phyloP scores from a whole-genome alignment of 92 coral and sea anemone species.

The Palythoa heliodiscus region DNA sequence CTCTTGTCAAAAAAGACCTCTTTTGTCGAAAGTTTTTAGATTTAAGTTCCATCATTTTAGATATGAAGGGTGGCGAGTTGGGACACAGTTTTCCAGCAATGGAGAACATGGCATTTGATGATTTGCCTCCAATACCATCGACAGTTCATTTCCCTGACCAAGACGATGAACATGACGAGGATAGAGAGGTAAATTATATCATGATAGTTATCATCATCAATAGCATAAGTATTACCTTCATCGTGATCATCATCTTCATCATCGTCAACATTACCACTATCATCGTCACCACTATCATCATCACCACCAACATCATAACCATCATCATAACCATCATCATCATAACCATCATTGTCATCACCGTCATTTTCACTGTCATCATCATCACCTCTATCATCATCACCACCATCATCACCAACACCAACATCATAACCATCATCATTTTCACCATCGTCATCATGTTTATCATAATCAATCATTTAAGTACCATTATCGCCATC shows the following conservation, averaged over 20 bases:
- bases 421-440: not conserved
- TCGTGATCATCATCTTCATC: not conserved
- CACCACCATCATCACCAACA: not conserved
- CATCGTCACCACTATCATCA: not conserved
- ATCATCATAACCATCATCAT: not conserved
- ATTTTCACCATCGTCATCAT: not conserved
- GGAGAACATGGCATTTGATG: conserved; percentile 75
- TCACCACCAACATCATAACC: not conserved
- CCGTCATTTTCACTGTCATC: not conserved
- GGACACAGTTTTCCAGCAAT: conserved; percentile 70
- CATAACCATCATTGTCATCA: not conserved
- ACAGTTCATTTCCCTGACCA: conserved; percentile 75
- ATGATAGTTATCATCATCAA: not conserved
- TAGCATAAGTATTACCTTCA: not conserved
- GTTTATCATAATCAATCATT: no score
- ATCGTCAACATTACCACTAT: not conserved
- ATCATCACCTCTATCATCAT: not conserved
- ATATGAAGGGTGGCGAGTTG: conserved; percentile 65
- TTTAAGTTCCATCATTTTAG: conserved; percentile 34
- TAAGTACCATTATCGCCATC: no score
- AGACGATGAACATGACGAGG: conserved; percentile 30
- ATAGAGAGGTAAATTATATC: conserved; percentile 19
- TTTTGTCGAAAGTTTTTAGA: not conserved
- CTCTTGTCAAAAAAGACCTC: not conserved
- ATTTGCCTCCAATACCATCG: conserved; percentile 44